Percentiles rank a stretch among this genome's conserved stretches.
Evolutionary conservation across 2,113 vertebrate genomes (phyloP).

Genomic region (Danio rerio): DNA sequence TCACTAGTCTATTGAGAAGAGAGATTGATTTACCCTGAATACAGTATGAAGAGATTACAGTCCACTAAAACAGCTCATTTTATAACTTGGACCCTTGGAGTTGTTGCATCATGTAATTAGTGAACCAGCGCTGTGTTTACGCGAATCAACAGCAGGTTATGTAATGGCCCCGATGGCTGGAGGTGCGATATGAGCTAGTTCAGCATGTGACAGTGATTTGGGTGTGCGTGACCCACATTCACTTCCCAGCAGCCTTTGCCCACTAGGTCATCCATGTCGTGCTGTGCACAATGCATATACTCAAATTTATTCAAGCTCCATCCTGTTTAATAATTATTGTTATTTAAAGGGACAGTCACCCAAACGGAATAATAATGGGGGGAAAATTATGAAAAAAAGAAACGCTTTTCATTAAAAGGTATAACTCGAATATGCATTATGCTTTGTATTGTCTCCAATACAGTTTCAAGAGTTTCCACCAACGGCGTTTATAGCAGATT

Average conservation of each 20-base stretch:
- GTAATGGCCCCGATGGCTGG: conserved; percentile 73
- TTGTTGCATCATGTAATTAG: conserved; percentile 53
- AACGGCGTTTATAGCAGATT: too few species aligned
- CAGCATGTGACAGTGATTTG: conserved; percentile 75
- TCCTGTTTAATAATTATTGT: too few species aligned
- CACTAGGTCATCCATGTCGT: conserved; percentile 46
- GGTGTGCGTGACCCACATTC: conserved; percentile 75
- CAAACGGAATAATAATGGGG: too few species aligned
- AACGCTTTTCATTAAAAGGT: too few species aligned
- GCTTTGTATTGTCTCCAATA: too few species aligned
- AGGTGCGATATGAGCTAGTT: conserved; percentile 76
- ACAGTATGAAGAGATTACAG: neutral
- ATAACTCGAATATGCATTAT: too few species aligned
- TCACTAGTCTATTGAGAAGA: neutral
- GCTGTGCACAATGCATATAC: neutral
- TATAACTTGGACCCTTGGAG: conserved; percentile 49
- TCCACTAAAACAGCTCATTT: neutral
- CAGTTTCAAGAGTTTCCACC: too few species aligned
- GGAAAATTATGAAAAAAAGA: too few species aligned
- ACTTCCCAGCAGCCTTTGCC: conserved; percentile 25
- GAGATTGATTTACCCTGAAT: neutral
- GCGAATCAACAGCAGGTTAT: conserved; percentile 77
- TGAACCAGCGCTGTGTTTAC: conserved; percentile 58
- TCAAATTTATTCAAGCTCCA: too few species aligned
- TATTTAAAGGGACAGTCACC: too few species aligned